Evolutionary conservation across 2,888 invertebrate species (phyloP).

Genomic region (Seira sanloemensis): DNA sequence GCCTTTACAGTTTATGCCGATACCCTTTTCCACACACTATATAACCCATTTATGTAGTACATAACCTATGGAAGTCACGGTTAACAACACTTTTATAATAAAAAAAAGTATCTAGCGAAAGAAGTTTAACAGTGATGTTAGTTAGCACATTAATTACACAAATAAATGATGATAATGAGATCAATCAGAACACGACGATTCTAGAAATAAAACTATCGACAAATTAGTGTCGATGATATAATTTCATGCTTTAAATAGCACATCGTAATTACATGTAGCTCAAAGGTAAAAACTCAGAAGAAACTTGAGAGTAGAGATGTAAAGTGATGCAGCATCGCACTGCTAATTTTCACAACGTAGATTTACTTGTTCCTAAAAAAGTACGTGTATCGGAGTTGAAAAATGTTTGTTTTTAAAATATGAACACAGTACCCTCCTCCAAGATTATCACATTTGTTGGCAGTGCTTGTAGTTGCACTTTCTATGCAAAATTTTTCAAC

Average conservation of each 20-base stretch:
- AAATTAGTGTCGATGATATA: neutral
- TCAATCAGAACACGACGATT: conserved; percentile 43
- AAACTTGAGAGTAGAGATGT: neutral
- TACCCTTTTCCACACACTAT: no score
- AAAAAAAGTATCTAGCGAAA: no score
- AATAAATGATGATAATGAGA: conserved; percentile 33
- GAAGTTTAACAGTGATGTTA: no score
- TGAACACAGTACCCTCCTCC: conserved; percentile 61
- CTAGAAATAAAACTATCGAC: conserved; percentile 16
- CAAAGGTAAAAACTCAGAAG: conserved; percentile 1
- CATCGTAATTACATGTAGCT: neutral
- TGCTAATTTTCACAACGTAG: no score
- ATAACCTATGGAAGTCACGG: no score
- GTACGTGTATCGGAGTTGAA: conserved; percentile 2
- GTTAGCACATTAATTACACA: no score
- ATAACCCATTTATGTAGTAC: no score
- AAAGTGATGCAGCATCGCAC: no score
- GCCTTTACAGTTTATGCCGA: no score
- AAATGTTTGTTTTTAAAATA: conserved; percentile 45
- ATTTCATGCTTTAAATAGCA: neutral
- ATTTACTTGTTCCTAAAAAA: neutral
- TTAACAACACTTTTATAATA: no score
- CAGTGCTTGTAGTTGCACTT: conserved; percentile 55
- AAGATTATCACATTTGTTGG: conserved; percentile 57
- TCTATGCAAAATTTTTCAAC: conserved; percentile 26